Conservation (phyloP, 2,888 invertebrate genomes). For the Perdita meconis region DNA sequence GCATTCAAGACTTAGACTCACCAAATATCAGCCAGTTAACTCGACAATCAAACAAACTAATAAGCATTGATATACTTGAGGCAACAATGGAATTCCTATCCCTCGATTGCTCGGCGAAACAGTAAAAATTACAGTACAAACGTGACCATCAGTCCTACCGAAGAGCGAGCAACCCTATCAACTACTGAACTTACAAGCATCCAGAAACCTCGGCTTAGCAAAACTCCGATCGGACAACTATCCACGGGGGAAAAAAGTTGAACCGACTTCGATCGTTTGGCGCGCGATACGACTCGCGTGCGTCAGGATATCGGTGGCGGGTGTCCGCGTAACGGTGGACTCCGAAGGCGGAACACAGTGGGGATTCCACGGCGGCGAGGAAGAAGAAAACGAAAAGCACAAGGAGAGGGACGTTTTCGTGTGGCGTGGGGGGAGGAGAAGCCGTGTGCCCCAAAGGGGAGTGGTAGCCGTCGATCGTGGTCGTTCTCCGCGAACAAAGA, state of each 20-base stretch:
- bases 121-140: background rate
- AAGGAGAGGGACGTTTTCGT: conserved; percentile 61
- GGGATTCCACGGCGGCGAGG: conserved; percentile 35
- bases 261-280: background rate
- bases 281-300: conserved; percentile 15
- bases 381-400: conserved; percentile 61
- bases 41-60: too few species aligned
- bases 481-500: conserved; percentile 80
- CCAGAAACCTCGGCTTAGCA: background rate
- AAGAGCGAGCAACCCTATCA: background rate
- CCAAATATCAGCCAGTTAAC: too few species aligned
- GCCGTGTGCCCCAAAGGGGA: conserved; percentile 75
- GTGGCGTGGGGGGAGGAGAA: conserved; percentile 53
- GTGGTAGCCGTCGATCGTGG: conserved; percentile 79
- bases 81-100: background rate
- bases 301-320: conserved; percentile 3
- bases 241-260: conserved; percentile 9
- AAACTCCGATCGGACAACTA: background rate
- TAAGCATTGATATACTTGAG: background rate
- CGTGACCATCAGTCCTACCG: background rate
- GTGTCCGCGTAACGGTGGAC: conserved; percentile 34
- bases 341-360: conserved; percentile 9
- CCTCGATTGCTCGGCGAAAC: background rate
- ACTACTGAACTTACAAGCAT: background rate
- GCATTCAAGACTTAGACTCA: too few species aligned